These are phyloP conservation scores for Sakesphorus luctuosus DNA, from an alignment of 2,113 vertebrate species.

Conservation along the genomic window DNA sequence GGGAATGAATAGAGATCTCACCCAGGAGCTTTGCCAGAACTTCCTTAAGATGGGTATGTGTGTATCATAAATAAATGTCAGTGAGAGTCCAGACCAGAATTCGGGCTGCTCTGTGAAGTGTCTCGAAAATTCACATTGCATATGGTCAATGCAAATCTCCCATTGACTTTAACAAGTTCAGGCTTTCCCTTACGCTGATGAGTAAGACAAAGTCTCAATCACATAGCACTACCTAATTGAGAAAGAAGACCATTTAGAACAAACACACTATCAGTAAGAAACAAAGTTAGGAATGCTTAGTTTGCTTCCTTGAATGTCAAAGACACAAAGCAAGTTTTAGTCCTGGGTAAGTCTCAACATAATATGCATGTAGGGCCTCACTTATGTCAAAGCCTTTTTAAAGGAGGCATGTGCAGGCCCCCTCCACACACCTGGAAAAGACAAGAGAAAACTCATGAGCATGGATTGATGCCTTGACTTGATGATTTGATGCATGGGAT, in stretches of 20 bases:
- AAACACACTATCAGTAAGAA: background rate
- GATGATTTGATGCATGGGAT: background rate
- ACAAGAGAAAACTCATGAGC: background rate
- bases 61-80: background rate
- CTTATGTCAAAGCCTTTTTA: background rate
- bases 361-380: background rate
- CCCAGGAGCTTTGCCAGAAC: constrained; percentile 7
- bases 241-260: background rate
- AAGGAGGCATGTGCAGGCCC: background rate
- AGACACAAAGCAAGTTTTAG: background rate
- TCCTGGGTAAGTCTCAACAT: background rate
- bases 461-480: background rate
- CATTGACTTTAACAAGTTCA: background rate
- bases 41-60: background rate
- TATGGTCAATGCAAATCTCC: background rate
- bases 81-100: background rate
- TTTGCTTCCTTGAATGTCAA: background rate
- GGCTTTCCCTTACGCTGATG: background rate
- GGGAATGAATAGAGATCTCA: constrained; percentile 7
- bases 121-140: constrained; percentile 12
- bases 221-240: background rate
- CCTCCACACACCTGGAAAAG: background rate
- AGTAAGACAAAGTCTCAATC: background rate
- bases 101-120: background rate
- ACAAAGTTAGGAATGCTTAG: background rate